A percentile compares a stretch with the other conserved stretches of the same genome.
Evolutionary conservation across 1,140 invertebrate species (phyloP).

Genomic region (Propsilocerus akamusi): DNA sequence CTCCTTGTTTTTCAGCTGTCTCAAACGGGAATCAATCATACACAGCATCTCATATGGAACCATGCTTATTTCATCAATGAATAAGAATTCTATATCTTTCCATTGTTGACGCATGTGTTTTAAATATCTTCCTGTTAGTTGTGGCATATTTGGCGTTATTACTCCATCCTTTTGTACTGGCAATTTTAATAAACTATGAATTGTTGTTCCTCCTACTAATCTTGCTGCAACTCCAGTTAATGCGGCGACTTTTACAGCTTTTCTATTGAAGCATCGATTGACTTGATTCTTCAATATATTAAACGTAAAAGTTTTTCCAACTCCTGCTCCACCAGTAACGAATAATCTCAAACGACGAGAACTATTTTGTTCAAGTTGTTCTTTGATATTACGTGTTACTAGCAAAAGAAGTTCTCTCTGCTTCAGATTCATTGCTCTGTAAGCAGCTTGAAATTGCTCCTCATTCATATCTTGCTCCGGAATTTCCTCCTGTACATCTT

Average conservation of each 20-base stretch:
- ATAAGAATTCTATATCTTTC: slow-evolving; percentile 21
- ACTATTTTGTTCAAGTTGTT: background rate
- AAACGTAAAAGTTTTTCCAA: slow-evolving; percentile 14
- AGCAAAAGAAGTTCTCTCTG: slow-evolving; percentile 9
- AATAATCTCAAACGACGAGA: background rate
- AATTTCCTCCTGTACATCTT: slow-evolving; percentile 10
- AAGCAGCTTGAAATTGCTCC: slow-evolving; percentile 9
- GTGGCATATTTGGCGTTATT: background rate
- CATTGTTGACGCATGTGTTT: slow-evolving; percentile 19
- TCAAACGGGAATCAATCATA: slow-evolving; percentile 20
- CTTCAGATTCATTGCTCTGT: slow-evolving; percentile 8
- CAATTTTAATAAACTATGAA: slow-evolving; percentile 13
- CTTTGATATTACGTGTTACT: background rate
- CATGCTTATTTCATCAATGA: slow-evolving; percentile 26
- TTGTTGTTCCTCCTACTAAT: slow-evolving; percentile 11
- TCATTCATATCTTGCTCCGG: slow-evolving; percentile 5
- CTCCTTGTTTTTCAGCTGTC: slow-evolving; percentile 14
- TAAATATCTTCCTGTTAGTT: background rate
- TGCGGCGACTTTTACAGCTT: slow-evolving; percentile 13
- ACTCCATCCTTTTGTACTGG: slow-evolving; percentile 10
- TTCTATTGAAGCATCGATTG: slow-evolving; percentile 13
- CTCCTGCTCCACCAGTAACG: slow-evolving; percentile 9
- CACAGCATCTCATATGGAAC: slow-evolving; percentile 21
- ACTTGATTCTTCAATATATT: slow-evolving; percentile 13
- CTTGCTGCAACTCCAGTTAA: slow-evolving; percentile 14